Evolutionary conservation across 53 echinoderm and acorn worm species (phyloP), one percentile per base, ranked within the genome.

Genomic region (Paracentrotus lividus): DNA sequence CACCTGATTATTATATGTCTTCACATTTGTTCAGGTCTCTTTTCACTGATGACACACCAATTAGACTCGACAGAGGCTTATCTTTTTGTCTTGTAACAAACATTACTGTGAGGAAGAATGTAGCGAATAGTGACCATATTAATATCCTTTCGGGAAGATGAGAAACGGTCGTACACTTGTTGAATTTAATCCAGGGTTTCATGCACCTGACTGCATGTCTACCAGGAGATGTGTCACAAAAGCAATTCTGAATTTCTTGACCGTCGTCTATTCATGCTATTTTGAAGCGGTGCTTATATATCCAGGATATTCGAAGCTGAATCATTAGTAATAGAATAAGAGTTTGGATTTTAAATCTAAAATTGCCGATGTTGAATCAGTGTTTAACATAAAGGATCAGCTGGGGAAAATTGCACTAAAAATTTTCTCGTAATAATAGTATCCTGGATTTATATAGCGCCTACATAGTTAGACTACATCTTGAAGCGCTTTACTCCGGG

Each of bases 121-220:
- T 47, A 36, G 76, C 76, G 42, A 76, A 20, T 76, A 44, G 47
- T 81, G 44, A 45, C 81, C 47, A 18, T 81, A 44, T 44, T 81
- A 3, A 81, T 81, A 81, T 47, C 81, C 81, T 81, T 45, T 4
- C 24, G 12, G 47, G 24, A n/a, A 47, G n/a, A 81, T 45, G 81
- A 81, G 9, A 24, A 81, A 47, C 47, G 10, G 81, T 26, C 1
- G 44, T 81, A 81, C 81, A 81, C 47, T 44, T 81, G 81, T 26
- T 81, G 44, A 1, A n/a, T 10, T 72, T 81, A 43, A 81, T 43
- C 42, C 81, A n/a, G 1, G 10, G n/a, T n/a, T 47, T 81, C 12
- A 10, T 81, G 45, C 81, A 81, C 81, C 81, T 81, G 81, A 81
- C 42, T 81, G n/a, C n/a, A n/a, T n/a, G 47, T 47, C 81, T 81